These are phyloP conservation scores for Drosophila limbata DNA, from an alignment of 2,888 invertebrate genomes.

Conservation along the genomic window DNA sequence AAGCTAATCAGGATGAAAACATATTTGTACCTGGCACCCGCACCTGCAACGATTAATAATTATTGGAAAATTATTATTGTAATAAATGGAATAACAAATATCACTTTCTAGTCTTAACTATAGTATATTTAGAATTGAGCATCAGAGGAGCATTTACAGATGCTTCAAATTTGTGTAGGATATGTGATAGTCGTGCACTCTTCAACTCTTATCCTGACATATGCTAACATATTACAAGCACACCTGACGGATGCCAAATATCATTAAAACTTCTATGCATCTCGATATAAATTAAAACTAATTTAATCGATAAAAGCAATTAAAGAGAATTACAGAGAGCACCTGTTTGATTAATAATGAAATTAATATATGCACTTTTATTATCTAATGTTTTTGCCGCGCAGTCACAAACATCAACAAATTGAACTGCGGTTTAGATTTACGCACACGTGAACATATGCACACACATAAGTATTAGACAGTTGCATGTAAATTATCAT, in stretches of 20 bases:
- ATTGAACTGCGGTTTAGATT: conserved; percentile 19
- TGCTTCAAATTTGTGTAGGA: neutral
- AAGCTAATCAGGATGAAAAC: conserved; percentile 58
- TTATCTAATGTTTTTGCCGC: conserved; percentile 1
- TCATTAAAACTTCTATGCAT: neutral
- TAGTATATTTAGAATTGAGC: neutral
- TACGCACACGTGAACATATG: conserved; percentile 12
- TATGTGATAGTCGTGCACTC: neutral
- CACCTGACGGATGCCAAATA: conserved; percentile 13
- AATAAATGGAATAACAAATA: neutral
- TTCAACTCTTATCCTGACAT: conserved; percentile 6
- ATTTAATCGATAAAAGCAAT: conserved; percentile 11
- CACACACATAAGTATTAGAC: conserved; percentile 10
- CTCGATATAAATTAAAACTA: neutral
- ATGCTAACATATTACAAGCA: conserved; percentile 28
- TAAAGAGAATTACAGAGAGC: conserved; percentile 13
- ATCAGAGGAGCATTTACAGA: neutral
- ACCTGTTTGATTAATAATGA: conserved; percentile 53
- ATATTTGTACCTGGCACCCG: conserved; percentile 50
- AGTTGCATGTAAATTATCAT: conserved; percentile 61
- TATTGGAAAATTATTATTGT: neutral
- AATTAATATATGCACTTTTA: conserved; percentile 44
- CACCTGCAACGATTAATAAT: conserved; percentile 35
- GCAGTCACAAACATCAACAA: conserved; percentile 26
- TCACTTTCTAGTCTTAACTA: neutral